Conservation (phyloP, 2,113 vertebrate species). For the Etheostoma cragini region DNA sequence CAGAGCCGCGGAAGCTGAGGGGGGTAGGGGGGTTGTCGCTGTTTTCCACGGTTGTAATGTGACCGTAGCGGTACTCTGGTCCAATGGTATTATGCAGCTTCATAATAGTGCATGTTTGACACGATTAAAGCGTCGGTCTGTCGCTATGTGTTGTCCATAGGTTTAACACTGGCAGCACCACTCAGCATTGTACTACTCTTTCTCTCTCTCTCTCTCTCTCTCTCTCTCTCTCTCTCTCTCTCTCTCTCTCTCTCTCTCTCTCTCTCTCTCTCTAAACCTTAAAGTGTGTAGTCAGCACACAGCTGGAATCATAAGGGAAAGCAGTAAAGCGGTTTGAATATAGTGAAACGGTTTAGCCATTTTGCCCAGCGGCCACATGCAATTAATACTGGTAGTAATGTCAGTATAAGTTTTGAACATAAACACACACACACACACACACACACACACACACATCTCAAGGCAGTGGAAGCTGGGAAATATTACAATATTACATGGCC, state of each 20-base stretch:
- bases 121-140: slow-evolving; percentile 9
- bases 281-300: slow-evolving; percentile 64
- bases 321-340: not conserved
- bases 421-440: not conserved
- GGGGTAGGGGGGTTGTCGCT: not conserved
- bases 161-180: slow-evolving; percentile 33
- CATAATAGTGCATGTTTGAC: slow-evolving; percentile 15
- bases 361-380: not conserved
- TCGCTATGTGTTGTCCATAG: slow-evolving; percentile 26
- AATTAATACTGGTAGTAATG: not conserved
- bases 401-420: slow-evolving; percentile 1
- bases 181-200: slow-evolving; percentile 28
- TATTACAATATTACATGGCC: slow-evolving; percentile 16
- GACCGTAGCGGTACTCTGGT: slow-evolving; percentile 5
- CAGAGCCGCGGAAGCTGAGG: slow-evolving; percentile 31
- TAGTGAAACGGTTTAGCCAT: not conserved
- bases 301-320: slow-evolving; percentile 34
- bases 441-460: not conserved
- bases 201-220: slow-evolving; percentile 34
- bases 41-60: slow-evolving; percentile 34
- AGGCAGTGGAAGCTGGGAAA: not conserved
- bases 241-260: slow-evolving; percentile 32
- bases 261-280: slow-evolving; percentile 44
- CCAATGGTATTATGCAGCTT: slow-evolving; percentile 8
- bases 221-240: slow-evolving; percentile 41